Conservation (phyloP, 1,140 invertebrate species). For the Solenopsis fugax region DNA sequence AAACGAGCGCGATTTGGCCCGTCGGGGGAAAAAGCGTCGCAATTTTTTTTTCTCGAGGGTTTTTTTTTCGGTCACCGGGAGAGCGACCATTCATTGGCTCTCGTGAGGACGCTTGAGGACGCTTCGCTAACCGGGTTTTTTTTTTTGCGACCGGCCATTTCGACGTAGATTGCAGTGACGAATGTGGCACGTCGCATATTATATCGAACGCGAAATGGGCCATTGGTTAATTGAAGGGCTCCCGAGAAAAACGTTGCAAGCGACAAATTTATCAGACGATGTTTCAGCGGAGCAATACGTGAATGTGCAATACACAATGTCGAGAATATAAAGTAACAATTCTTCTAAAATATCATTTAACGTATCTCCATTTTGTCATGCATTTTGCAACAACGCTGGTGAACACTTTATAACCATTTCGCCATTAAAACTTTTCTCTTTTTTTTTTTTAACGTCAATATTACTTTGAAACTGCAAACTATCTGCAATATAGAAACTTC, state of each 20-base stretch:
- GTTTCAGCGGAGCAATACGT: not conserved
- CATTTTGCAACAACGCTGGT: not conserved
- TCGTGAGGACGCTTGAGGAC: slow-evolving; percentile 51
- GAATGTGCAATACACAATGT: not conserved
- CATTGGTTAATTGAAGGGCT: slow-evolving; percentile 53
- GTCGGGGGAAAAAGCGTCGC: slow-evolving; percentile 30
- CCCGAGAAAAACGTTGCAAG: slow-evolving; percentile 28
- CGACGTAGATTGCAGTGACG: slow-evolving; percentile 43
- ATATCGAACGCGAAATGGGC: slow-evolving; percentile 43
- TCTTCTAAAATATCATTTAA: not conserved
- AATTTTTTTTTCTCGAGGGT: slow-evolving; percentile 39
- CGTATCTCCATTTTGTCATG: not conserved
- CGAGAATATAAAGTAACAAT: not conserved
- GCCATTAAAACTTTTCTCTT: not conserved
- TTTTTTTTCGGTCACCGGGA: slow-evolving; percentile 37
- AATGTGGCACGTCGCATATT: slow-evolving; percentile 59
- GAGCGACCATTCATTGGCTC: slow-evolving; percentile 59
- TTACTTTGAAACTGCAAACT: slow-evolving; percentile 24
- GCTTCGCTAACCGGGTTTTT: slow-evolving; percentile 35
- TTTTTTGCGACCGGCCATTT: slow-evolving; percentile 46
- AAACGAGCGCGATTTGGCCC: slow-evolving; percentile 51
- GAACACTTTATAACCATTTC: not conserved
- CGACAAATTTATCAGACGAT: slow-evolving; percentile 51
- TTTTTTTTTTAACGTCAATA: not conserved
- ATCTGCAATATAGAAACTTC: not conserved